Evolutionary conservation across 2,797 vertebrate genomes (phyloP), one percentile per base, ranked within the genome.

Genomic region (Phrynocephalus forsythii): DNA sequence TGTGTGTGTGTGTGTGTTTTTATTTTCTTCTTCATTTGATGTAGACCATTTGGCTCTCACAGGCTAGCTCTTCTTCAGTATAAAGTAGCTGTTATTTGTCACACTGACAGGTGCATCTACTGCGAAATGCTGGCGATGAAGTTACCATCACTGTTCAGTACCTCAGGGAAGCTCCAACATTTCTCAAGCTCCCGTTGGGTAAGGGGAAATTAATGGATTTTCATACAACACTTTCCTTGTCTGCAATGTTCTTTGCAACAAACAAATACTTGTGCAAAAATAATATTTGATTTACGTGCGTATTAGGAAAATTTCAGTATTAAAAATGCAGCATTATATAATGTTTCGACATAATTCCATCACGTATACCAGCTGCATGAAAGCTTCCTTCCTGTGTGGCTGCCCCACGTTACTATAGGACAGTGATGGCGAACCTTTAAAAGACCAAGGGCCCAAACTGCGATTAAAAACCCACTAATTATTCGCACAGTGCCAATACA

Each of bases 111-210:
- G 98, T 99, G 93, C 98, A 98, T 94, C 98, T 99, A 92, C 94
- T 99, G 95, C 96, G 98, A 92, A 99, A 98, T 16, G 98, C 98
- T 77, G 98, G 98, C 78, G 97, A 98, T 92, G 98, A 99, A 95
- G 98, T 99, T 96, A 98, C 98, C 94, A 95, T 99, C 96, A 98
- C 98, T 20, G 98, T 99, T 93, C 97, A 98, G 94, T 98, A 98
- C 95, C 97, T 99, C 95, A 97, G 98, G 96, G 98, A 99, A 93
- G 98, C 98, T 56, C 98, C 98, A 87, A 98, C 98, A 63, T 99
- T 99, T 95, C 97, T 99, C 88, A 99, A 98, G 95, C 98, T 99
- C 94, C 98, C 98, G 83, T 95, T 98, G 94, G 98, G 98, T 99
- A 96, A 98, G 97, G 91, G 48, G 79, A 81, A 88, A 91, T 87